Percentiles rank a stretch among this genome's conserved stretches.
These are phyloP conservation scores for Danio kyathit DNA, from an alignment of 2,797 vertebrate species.

Conservation along the genomic window DNA sequence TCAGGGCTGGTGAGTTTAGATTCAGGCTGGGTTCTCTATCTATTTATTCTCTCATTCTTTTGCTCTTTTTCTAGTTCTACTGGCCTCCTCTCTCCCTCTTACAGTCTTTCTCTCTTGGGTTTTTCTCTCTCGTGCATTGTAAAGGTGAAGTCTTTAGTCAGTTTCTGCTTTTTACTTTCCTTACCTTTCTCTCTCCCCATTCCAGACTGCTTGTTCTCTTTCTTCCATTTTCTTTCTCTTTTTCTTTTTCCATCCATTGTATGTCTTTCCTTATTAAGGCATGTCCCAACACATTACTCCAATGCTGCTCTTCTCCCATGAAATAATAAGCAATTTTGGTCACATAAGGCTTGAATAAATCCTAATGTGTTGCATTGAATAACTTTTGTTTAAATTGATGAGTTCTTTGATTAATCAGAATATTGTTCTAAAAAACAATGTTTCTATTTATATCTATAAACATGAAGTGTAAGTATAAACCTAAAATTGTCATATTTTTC, in stretches of 20 bases:
- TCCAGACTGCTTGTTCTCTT: slow-evolving; percentile 1
- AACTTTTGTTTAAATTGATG: background rate
- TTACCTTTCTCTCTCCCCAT: slow-evolving; percentile 36
- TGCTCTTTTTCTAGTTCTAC: slow-evolving; percentile 6
- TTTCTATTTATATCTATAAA: background rate
- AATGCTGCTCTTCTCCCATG: slow-evolving; percentile 44
- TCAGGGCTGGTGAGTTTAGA: slow-evolving; percentile 8
- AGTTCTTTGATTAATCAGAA: background rate
- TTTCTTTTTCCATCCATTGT: slow-evolving; percentile 29
- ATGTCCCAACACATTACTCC: slow-evolving; percentile 35
- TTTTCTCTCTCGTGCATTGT: slow-evolving; percentile 61
- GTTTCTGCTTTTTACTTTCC: slow-evolving; percentile 48
- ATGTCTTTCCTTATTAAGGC: slow-evolving; percentile 16
- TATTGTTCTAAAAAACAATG: background rate
- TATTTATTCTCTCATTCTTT: background rate
- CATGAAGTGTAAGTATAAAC: too few relatives aligned
- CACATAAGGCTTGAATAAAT: background rate
- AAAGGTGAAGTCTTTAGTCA: slow-evolving; percentile 69
- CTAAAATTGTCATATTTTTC: too few relatives aligned
- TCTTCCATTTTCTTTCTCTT: slow-evolving; percentile 21
- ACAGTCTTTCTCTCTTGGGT: slow-evolving; percentile 47
- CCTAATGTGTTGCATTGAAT: background rate
- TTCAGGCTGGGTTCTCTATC: background rate
- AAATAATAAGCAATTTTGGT: slow-evolving; percentile 25
- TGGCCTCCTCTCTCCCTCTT: slow-evolving; percentile 48